Percentiles rank a stretch among this genome's conserved stretches.
Evolutionary conservation across 2,797 vertebrate genomes (phyloP).

Genomic region (Acanthornis magna): DNA sequence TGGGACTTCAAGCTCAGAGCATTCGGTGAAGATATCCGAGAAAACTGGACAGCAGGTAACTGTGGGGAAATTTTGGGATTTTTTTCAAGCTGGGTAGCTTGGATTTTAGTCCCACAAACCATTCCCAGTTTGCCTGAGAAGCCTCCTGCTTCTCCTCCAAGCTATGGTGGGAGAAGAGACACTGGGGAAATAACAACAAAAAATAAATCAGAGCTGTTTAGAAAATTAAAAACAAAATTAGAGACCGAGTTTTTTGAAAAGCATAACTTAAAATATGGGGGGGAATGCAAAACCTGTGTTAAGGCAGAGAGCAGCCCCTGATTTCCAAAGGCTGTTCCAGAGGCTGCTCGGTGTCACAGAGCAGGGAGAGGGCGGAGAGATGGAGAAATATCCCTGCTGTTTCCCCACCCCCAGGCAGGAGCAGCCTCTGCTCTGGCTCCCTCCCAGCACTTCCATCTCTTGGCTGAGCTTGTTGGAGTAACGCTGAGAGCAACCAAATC

Average conservation of each 20-base stretch:
- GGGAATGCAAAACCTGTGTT: neutral
- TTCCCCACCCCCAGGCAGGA: neutral
- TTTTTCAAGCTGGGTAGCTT: neutral
- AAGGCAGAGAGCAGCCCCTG: neutral
- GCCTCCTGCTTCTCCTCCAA: neutral
- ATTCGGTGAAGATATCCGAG: neutral
- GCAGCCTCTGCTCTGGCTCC: neutral
- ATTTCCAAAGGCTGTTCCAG: neutral
- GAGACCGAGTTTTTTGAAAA: neutral
- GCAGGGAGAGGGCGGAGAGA: neutral
- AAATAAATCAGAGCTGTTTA: neutral
- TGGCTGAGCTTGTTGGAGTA: neutral
- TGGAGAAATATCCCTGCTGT: neutral
- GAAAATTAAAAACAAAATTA: neutral
- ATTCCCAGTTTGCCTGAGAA: neutral
- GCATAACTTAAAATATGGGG: neutral
- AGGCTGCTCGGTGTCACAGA: rapidly evolving
- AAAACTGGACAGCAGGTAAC: neutral
- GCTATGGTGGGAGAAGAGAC: neutral
- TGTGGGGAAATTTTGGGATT: neutral
- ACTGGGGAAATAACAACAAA: neutral
- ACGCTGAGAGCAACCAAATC: neutral
- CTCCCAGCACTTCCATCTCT: slow-evolving; percentile 15
- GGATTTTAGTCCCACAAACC: neutral
- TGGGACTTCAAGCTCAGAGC: neutral